Base-by-base conservation (phyloP, 2,888 invertebrate species). In the Tryphoninae sp. region DNA sequence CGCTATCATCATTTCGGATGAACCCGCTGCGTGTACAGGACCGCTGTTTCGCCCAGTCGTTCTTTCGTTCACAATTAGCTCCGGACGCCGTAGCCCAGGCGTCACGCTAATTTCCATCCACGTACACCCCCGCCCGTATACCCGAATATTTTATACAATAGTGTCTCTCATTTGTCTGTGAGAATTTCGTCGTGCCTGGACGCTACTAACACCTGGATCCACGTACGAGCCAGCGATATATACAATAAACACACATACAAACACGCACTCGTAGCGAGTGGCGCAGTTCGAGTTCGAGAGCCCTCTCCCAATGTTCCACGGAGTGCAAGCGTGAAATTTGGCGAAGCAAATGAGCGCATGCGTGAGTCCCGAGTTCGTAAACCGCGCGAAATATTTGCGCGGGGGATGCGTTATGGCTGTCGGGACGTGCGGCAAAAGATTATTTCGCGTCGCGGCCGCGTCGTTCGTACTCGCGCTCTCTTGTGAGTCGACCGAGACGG, bases 21-120 rank as follows among this genome's bases (percentile, higher is more conserved):
- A 42, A 64, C 40, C 19, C 62, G 40, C 8, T 42, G 22, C 33
- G 7, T 33, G 2, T 33, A 33, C 33, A 33, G 33, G 6, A 33
- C 33, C 33, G 0, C 3, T 0, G 1, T 65, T n/a, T 42, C 23
- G 42, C 45, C 33, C 42, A 45, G 58, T 45, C 59, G 13, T 13
- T 59, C 59, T 40, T 71, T 65, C 65, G 45, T 65, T 7, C 65
- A 58, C 71, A 59, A 71, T 71, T 71, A 71, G 45, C 71, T 58
- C 19, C 71, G 71, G 71, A 71, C 71, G 71, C 71, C 42, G 71
- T 7, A 58, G 42, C 16, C 45, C 58, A 45, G 58, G 71, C 71
- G 42, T 71, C 71, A 71, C 58, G 71, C 58, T 71, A 71, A 71
- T 71, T 71, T 65, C 49, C 49, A 49, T 65, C n/a, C 49, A 22